A percentile compares a stretch with the other conserved stretches of the same genome.
Evolutionary conservation across 2,888 invertebrate species (phyloP).

Genomic region (Melipona beecheii): DNA sequence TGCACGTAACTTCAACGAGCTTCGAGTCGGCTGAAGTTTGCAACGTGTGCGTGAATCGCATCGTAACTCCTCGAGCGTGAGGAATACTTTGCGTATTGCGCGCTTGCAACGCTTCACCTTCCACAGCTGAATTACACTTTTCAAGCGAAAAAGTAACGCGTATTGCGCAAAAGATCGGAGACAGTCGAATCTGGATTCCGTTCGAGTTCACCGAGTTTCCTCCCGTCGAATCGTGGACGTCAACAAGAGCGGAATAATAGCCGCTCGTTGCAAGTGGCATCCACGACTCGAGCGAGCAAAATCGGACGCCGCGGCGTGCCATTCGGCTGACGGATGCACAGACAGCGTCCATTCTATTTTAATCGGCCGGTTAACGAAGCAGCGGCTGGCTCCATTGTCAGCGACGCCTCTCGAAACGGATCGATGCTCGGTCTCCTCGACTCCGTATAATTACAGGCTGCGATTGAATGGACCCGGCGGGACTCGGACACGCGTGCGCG

Average conservation of each 20-base stretch:
- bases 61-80: conserved; percentile 7
- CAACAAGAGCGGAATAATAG: conserved; percentile 48
- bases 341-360: conserved; percentile 67
- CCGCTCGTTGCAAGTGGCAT: conserved; percentile 48
- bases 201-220: neutral
- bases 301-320: conserved; percentile 35
- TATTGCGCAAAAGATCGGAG: neutral
- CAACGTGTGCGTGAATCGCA: conserved; percentile 34
- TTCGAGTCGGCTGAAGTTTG: conserved; percentile 11
- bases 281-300: conserved; percentile 10
- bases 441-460: conserved; percentile 67
- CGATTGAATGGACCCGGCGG: conserved; percentile 58
- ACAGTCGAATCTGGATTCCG: neutral
- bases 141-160: conserved; percentile 18
- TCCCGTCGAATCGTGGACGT: conserved; percentile 10
- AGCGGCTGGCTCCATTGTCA: conserved; percentile 63
- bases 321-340: conserved; percentile 41
- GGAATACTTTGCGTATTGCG: conserved; percentile 9
- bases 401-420: conserved; percentile 57
- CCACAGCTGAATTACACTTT: neutral
- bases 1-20: conserved; percentile 30
- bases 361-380: conserved; percentile 76
- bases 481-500: conserved; percentile 35
- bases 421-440: conserved; percentile 62
- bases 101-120: neutral